These are phyloP conservation scores for Athalia circularis DNA, from an alignment of 2,888 invertebrate genomes.

Conservation along the genomic window DNA sequence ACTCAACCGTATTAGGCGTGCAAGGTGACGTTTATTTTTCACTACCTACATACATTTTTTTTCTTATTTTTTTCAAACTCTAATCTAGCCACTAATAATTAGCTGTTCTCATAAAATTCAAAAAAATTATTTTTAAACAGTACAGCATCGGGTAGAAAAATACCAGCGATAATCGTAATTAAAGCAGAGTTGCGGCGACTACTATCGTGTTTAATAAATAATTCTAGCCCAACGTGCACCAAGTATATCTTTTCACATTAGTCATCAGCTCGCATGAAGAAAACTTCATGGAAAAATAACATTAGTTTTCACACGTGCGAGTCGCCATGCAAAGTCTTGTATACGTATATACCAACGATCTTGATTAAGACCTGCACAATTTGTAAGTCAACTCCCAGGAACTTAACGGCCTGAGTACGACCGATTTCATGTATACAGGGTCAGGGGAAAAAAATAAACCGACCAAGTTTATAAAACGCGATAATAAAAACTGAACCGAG, in stretches of 20 bases:
- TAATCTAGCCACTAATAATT: too few species aligned
- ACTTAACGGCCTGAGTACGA: conserved; percentile 10
- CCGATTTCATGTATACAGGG: not conserved
- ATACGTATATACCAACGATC: not conserved
- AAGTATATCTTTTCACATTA: conserved; percentile 20
- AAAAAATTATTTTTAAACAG: too few species aligned
- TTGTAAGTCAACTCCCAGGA: conserved; percentile 29
- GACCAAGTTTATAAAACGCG: too few species aligned
- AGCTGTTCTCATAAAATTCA: not conserved
- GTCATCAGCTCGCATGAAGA: conserved; percentile 5
- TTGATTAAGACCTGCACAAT: conserved; percentile 34
- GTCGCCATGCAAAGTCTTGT: conserved; percentile 2
- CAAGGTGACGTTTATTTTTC: too few species aligned
- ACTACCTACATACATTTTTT: too few species aligned
- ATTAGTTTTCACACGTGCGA: conserved; percentile 37
- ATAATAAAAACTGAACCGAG: too few species aligned
- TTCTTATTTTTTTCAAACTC: too few species aligned
- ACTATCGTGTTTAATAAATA: conserved; percentile 33
- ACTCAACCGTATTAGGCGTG: not conserved
- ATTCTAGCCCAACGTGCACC: not conserved
- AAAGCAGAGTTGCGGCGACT: not conserved
- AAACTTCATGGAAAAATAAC: conserved; percentile 31
- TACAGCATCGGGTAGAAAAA: not conserved
- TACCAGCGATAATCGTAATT: not conserved
- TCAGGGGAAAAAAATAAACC: too few species aligned